Conservation (phyloP, 2,113 vertebrate species). For the Nicator chloris region DNA sequence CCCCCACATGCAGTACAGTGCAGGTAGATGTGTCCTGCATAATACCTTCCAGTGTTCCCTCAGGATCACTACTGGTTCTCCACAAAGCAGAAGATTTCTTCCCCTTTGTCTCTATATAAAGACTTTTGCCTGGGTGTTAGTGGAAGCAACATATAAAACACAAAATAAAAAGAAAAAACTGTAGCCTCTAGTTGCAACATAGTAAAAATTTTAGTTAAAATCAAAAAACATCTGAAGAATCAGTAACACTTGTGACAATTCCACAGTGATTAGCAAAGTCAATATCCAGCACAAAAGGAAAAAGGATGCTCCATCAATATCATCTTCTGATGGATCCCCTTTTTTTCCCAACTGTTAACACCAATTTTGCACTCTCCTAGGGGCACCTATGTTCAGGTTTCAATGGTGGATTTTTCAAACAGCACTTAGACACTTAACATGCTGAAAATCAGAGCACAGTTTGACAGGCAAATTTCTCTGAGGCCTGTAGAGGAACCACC, state of each 20-base stretch:
- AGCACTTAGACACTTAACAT: background rate
- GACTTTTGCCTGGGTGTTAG: background rate
- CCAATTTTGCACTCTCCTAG: background rate
- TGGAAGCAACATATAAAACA: background rate
- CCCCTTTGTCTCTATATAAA: background rate
- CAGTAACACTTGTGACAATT: background rate
- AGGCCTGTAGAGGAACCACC: background rate
- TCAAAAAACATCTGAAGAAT: background rate
- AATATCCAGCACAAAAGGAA: background rate
- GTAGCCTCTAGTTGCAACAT: background rate
- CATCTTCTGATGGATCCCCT: background rate
- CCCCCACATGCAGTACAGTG: background rate
- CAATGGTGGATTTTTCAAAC: background rate
- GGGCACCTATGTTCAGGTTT: background rate
- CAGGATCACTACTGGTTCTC: background rate
- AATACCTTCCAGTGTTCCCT: background rate
- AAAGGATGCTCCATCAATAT: background rate
- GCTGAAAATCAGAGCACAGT: background rate
- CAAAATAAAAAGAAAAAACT: background rate
- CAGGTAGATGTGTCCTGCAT: background rate
- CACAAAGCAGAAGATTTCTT: background rate
- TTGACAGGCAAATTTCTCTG: background rate
- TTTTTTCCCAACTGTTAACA: background rate
- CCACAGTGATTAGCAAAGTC: background rate
- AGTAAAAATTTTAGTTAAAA: background rate